Evolutionary conservation across 2,797 vertebrate genomes (phyloP).

Genomic region (Emydoidea blandingii): DNA sequence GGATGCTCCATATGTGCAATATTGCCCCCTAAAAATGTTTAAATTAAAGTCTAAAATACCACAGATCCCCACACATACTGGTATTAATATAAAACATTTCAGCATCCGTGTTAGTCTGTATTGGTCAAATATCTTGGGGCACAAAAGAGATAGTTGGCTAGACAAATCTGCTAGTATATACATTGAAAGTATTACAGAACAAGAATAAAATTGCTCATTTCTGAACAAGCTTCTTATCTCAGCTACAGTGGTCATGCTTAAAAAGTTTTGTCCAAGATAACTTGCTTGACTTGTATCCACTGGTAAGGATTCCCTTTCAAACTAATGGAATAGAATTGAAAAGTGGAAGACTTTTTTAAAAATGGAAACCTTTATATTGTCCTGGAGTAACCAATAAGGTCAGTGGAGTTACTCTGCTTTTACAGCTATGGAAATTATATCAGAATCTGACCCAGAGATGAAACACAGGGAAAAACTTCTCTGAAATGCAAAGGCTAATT

Average conservation of each 20-base stretch:
- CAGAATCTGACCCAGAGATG: background rate
- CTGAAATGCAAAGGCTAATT: background rate
- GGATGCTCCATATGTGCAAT: background rate
- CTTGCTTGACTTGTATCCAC: background rate
- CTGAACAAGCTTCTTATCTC: background rate
- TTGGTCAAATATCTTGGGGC: background rate
- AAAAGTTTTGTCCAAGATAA: background rate
- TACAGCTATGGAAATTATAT: background rate
- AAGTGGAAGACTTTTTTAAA: background rate
- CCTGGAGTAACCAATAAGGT: background rate
- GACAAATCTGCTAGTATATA: too few relatives aligned
- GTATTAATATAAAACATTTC: background rate
- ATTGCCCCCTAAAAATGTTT: background rate
- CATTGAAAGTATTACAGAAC: background rate
- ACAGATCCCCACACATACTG: background rate
- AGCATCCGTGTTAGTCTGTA: background rate
- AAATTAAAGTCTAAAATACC: background rate
- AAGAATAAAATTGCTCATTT: background rate
- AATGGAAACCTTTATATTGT: background rate
- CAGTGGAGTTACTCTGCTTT: background rate
- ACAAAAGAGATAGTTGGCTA: background rate
- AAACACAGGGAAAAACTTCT: background rate
- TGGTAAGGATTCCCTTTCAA: background rate
- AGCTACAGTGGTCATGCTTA: background rate
- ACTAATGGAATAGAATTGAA: background rate